Evolutionary conservation across 2,797 vertebrate species (phyloP).

Genomic region (Hyperoplus immaculatus): DNA sequence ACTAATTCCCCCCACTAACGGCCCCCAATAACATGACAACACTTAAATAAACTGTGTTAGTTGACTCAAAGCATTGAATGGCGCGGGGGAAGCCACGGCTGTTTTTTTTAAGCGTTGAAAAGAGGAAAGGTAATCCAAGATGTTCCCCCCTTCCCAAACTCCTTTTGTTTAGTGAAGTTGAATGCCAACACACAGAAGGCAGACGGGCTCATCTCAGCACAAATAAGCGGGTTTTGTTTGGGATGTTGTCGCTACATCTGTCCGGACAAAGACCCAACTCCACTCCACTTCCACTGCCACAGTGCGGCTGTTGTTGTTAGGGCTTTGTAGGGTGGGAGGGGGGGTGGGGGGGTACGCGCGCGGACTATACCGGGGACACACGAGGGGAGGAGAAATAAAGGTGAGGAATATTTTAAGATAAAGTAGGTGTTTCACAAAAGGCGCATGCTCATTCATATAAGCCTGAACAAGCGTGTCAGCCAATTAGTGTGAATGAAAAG

Average conservation of each 20-base stretch:
- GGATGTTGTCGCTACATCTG: constrained; percentile 90
- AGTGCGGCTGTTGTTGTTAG: constrained; percentile 85
- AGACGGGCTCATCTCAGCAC: constrained; percentile 86
- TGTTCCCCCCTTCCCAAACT: constrained; percentile 53
- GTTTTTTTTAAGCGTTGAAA: constrained; percentile 70
- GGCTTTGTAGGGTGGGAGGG: constrained; percentile 23
- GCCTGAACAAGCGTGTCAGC: constrained; percentile 53
- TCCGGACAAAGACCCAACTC: constrained; percentile 89
- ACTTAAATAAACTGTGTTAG: constrained; percentile 77
- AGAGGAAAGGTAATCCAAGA: constrained; percentile 86
- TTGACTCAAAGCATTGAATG: constrained; percentile 68
- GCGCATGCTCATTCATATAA: constrained; percentile 46
- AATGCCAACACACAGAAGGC: constrained; percentile 86
- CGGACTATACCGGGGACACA: constrained; percentile 33
- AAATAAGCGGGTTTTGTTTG: constrained; percentile 91
- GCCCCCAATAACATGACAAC: constrained; percentile 61
- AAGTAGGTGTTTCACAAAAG: constrained; percentile 60
- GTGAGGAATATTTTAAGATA: constrained; percentile 67
- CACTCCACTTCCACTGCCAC: constrained; percentile 89
- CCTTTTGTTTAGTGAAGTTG: constrained; percentile 85
- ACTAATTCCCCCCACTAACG: constrained; percentile 58
- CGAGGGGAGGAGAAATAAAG: constrained; percentile 53
- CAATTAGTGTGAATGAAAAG: constrained; percentile 57
- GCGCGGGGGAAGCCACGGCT: constrained; percentile 24
- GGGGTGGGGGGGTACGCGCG: not conserved